phyloP scores from a whole-genome alignment of 2,888 invertebrate genomes.

The Torymus texanus region DNA sequence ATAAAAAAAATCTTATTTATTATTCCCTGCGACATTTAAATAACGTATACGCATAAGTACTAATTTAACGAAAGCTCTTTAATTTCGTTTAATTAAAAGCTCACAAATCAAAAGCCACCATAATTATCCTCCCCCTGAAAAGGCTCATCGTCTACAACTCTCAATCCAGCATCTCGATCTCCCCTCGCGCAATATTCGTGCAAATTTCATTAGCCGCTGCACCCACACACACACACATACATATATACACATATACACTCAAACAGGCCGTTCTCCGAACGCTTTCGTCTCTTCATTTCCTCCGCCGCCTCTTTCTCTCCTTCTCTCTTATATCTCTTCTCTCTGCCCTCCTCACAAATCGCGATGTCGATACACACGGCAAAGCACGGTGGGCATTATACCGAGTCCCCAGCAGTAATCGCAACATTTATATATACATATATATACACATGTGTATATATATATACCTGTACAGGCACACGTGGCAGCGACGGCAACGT shows the following conservation, averaged over 20 bases:
- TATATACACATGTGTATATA: background rate
- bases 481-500: constrained; percentile 30
- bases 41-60: background rate
- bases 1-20: no score
- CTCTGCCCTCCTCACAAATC: background rate
- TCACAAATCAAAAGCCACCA: no score
- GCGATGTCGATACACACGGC: constrained; percentile 26
- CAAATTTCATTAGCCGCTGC: constrained; percentile 29
- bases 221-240: constrained; percentile 4
- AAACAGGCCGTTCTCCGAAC: background rate
- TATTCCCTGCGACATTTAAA: no score
- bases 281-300: constrained; percentile 33
- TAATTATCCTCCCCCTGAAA: no score
- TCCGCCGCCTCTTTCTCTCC: constrained; percentile 16
- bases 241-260: constrained; percentile 3
- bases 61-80: no score
- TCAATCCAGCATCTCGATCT: no score
- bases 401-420: no score
- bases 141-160: no score
- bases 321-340: constrained; percentile 18
- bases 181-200: background rate
- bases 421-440: background rate
- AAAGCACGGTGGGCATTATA: background rate
- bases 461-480: background rate
- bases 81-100: no score